Conservation (phyloP, 1,140 invertebrate species). For the Hyposmocoma kahamanoa region DNA sequence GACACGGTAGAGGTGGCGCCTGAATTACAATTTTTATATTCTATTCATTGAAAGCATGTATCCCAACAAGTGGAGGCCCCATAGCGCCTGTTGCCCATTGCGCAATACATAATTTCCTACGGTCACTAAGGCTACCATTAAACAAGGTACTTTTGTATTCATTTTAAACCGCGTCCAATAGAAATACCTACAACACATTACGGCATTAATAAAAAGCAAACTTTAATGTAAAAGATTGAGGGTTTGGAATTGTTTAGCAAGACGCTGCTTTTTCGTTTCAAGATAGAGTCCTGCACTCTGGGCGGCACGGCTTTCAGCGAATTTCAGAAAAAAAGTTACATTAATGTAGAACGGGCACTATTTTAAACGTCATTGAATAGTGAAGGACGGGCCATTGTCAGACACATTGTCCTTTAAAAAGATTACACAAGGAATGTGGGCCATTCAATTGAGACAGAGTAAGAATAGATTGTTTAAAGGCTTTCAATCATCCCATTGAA, state of each 20-base stretch:
- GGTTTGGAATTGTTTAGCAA: too few species aligned
- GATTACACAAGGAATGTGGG: slow-evolving; percentile 64
- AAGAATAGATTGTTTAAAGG: slow-evolving; percentile 65
- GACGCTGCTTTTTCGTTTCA: too few species aligned
- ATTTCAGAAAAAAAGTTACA: slow-evolving; percentile 55
- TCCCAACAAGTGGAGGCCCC: slow-evolving; percentile 30
- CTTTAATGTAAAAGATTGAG: too few species aligned
- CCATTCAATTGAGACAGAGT: slow-evolving; percentile 53
- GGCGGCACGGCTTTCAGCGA: slow-evolving; percentile 46
- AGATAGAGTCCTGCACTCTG: slow-evolving; percentile 27
- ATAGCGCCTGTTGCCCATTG: slow-evolving; percentile 16
- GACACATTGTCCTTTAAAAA: slow-evolving; percentile 56
- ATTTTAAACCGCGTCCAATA: slow-evolving; percentile 38
- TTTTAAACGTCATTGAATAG: slow-evolving; percentile 49
- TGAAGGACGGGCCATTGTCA: slow-evolving; percentile 47
- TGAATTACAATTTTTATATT: too few species aligned
- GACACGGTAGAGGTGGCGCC: too few species aligned
- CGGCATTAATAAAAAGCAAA: not conserved
- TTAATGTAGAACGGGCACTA: slow-evolving; percentile 58
- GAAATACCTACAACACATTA: slow-evolving; percentile 38
- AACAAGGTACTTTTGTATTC: slow-evolving; percentile 49
- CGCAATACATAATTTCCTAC: slow-evolving; percentile 55
- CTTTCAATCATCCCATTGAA: slow-evolving; percentile 68
- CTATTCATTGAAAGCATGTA: slow-evolving; percentile 26
- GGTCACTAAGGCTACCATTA: slow-evolving; percentile 27